Evolutionary conservation across 2,113 vertebrate species (phyloP).

Genomic region (Sinocyclocheilus maitianheensis): DNA sequence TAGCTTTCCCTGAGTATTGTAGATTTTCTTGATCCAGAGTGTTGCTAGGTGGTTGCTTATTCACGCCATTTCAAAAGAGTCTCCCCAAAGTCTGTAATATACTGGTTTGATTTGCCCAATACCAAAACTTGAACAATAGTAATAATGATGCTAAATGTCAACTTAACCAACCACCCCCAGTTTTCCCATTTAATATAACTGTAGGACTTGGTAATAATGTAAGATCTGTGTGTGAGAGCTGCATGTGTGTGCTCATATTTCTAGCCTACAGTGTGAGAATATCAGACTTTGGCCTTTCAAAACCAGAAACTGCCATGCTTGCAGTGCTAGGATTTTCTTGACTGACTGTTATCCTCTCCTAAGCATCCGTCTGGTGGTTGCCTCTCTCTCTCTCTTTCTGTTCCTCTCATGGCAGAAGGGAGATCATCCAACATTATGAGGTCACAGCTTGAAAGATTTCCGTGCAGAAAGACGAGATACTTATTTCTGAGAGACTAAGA

Average conservation of each 20-base stretch:
- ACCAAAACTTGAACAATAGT: too few species aligned
- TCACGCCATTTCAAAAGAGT: too few species aligned
- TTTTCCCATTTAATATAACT: not conserved
- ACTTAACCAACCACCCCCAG: not conserved
- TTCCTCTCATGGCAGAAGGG: constrained; percentile 7
- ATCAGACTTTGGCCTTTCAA: not conserved
- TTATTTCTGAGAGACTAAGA: constrained; percentile 9
- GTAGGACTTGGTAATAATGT: not conserved
- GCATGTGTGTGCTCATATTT: not conserved
- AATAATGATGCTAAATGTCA: too few species aligned
- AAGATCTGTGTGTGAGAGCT: too few species aligned
- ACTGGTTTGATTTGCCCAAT: too few species aligned
- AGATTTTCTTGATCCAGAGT: too few species aligned
- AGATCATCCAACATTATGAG: constrained; percentile 35
- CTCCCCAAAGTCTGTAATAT: too few species aligned
- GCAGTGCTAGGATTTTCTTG: constrained; percentile 1
- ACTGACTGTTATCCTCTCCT: constrained; percentile 35
- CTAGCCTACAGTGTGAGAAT: not conserved
- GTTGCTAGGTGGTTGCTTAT: too few species aligned
- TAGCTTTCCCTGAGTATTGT: too few species aligned
- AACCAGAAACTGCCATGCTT: not conserved
- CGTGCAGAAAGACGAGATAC: not conserved
- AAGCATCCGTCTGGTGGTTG: constrained; percentile 13
- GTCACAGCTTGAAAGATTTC: constrained; percentile 34
- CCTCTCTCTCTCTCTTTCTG: constrained; percentile 34